Evolutionary conservation across 2,113 vertebrate species (phyloP).

Genomic region (Podarcis raffonei): DNA sequence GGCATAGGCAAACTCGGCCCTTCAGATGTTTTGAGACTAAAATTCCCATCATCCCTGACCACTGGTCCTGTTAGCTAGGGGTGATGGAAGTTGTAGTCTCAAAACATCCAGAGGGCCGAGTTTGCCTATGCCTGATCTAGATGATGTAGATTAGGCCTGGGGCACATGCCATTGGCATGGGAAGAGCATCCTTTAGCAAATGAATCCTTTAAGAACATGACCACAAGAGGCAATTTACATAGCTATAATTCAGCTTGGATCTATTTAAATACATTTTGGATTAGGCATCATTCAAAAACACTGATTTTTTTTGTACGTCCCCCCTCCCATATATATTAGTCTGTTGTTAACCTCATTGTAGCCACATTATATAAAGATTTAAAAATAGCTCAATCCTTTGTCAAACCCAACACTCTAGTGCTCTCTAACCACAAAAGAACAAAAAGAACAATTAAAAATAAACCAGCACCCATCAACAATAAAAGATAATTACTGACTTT

Average conservation of each 20-base stretch:
- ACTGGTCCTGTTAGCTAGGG: too few relatives aligned
- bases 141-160: neutral
- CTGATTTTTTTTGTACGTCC: neutral
- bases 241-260: neutral
- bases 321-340: constrained; percentile 18
- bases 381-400: constrained; percentile 40
- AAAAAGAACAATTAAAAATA: constrained; percentile 68
- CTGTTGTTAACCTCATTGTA: constrained; percentile 32
- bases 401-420: constrained; percentile 32
- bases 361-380: constrained; percentile 20
- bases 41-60: too few relatives aligned
- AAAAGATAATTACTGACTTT: constrained; percentile 77
- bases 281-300: neutral
- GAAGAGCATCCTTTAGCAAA: neutral
- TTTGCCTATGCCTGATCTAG: neutral
- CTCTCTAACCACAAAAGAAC: constrained; percentile 47
- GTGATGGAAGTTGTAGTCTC: too few relatives aligned
- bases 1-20: too few relatives aligned
- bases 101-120: too few relatives aligned
- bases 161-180: neutral
- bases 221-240: neutral
- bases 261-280: neutral
- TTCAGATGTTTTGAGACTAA: too few relatives aligned
- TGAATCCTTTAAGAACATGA: neutral
- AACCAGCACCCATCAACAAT: constrained; percentile 51